These are phyloP conservation scores for Botia kubotai DNA, from an alignment of 2,797 vertebrate genomes.

Conservation along the genomic window DNA sequence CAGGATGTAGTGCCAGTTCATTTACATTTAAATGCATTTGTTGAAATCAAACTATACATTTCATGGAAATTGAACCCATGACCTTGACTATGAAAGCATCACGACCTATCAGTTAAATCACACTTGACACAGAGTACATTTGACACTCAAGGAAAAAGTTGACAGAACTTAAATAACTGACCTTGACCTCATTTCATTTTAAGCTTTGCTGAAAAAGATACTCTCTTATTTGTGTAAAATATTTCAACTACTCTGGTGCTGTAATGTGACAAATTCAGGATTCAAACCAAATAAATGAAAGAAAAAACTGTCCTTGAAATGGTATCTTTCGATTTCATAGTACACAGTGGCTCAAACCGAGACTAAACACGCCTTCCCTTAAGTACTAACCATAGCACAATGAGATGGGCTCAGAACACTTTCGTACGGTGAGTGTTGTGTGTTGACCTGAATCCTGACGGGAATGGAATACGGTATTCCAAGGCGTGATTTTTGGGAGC, in stretches of 20 bases:
- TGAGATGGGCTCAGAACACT: neutral
- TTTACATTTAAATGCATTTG: too few relatives aligned
- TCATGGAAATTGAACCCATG: too few relatives aligned
- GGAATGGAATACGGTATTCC: conserved; percentile 54
- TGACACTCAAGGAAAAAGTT: too few relatives aligned
- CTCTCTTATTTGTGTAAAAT: neutral
- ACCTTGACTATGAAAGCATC: too few relatives aligned
- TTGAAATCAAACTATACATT: too few relatives aligned
- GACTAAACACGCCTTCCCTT: neutral
- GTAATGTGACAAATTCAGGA: neutral
- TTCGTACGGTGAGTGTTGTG: neutral
- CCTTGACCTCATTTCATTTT: too few relatives aligned
- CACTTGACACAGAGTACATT: too few relatives aligned
- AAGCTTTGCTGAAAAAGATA: too few relatives aligned
- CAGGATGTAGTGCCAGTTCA: too few relatives aligned
- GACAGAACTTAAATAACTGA: too few relatives aligned
- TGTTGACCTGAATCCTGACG: conserved; percentile 30
- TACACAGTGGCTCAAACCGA: neutral
- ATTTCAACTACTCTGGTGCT: neutral
- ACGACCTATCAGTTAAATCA: too few relatives aligned
- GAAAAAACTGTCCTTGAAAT: neutral
- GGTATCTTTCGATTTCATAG: neutral
- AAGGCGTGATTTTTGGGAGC: conserved; percentile 64
- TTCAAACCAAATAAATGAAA: neutral
- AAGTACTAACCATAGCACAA: neutral